These are phyloP conservation scores for Bombyx mori DNA, from an alignment of 1,140 invertebrate species.

Conservation along the genomic window ASM3026992v2 NC_085121.1:8769001-8769500, in stretches of 20 bases:
- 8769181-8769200: conserved; percentile 70
- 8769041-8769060: no score
- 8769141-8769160: conserved; percentile 34
- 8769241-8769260: conserved; percentile 61
- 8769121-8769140: conserved; percentile 13
- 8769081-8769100: conserved; percentile 24
- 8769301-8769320: conserved; percentile 14
- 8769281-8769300: conserved; percentile 46
- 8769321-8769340: no score
- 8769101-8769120: conserved; percentile 21
- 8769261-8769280: conserved; percentile 63
- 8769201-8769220: conserved; percentile 60
- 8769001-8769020: no score
- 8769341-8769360: no score
- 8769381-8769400: no score
- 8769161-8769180: conserved; percentile 58
- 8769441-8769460: background rate
- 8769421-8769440: background rate
- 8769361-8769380: no score
- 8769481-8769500: conserved; percentile 49
- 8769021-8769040: no score
- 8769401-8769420: no score
- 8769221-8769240: conserved; percentile 55
- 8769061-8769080: no score
- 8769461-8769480: conserved; percentile 4